Conservation (phyloP, 2,888 invertebrate genomes). For the Ormia ochracea region DNA sequence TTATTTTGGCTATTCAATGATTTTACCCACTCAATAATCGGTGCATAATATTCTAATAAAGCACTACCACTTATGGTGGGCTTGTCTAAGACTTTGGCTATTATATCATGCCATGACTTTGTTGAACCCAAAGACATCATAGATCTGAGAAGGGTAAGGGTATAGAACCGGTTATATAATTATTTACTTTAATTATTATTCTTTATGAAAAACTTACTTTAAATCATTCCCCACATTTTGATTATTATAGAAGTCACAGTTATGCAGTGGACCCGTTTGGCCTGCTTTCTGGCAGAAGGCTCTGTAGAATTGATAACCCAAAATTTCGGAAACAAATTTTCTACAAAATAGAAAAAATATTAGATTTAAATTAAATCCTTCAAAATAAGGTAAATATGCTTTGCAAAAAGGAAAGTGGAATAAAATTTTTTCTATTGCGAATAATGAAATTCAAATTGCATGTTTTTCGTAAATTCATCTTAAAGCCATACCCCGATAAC, state of each 20-base stretch:
- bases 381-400: neutral
- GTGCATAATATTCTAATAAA: conserved; percentile 87
- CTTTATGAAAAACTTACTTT: conserved; percentile 68
- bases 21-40: conserved; percentile 75
- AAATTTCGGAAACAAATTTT: conserved; percentile 86
- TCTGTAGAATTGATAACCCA: conserved; percentile 90
- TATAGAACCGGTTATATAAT: neutral
- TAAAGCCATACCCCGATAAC: too few species aligned
- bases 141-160: conserved; percentile 70
- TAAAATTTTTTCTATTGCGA: too few species aligned
- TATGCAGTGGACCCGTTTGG: conserved; percentile 84
- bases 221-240: conserved; percentile 85
- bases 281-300: conserved; percentile 85
- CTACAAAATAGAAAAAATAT: conserved; percentile 73
- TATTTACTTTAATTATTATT: neutral
- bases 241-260: conserved; percentile 90
- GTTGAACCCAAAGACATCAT: conserved; percentile 82
- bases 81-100: conserved; percentile 83
- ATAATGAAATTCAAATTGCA: too few species aligned
- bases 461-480: too few species aligned
- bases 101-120: conserved; percentile 86
- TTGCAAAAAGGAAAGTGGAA: too few species aligned
- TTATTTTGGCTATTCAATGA: conserved; percentile 67
- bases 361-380: neutral
- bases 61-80: conserved; percentile 84